Conservation (phyloP, 1,140 invertebrate genomes). For the Drosophila pandora region DNA sequence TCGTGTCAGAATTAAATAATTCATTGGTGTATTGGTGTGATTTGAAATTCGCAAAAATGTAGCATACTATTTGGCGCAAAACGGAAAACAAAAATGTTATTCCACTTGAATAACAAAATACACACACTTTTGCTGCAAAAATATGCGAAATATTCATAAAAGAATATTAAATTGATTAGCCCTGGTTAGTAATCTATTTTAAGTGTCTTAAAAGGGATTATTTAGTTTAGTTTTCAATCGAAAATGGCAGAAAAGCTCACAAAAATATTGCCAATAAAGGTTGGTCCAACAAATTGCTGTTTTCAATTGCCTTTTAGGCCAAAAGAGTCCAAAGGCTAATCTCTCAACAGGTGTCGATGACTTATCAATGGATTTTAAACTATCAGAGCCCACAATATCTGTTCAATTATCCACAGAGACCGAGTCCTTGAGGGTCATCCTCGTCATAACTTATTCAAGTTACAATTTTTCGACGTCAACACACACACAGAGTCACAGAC, state of each 20-base stretch:
- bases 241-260: no score
- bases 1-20: conserved; percentile 25
- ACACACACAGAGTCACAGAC: no score
- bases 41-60: not conserved
- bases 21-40: conserved; percentile 18
- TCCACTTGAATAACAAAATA: no score
- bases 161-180: no score
- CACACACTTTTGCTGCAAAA: no score
- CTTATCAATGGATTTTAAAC: conserved; percentile 24
- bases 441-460: conserved; percentile 27
- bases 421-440: not conserved
- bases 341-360: conserved; percentile 33
- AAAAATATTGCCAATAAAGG: no score
- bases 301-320: no score
- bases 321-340: not conserved
- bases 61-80: no score
- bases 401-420: conserved; percentile 33
- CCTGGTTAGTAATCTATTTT: no score
- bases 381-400: conserved; percentile 20
- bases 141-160: not conserved
- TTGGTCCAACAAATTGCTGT: not conserved
- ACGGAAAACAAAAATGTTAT: no score
- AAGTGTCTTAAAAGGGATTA: no score
- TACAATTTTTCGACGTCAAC: not conserved
- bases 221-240: no score